Evolutionary conservation across 2,113 vertebrate species (phyloP).

Genomic region (Tautogolabrus adspersus): DNA sequence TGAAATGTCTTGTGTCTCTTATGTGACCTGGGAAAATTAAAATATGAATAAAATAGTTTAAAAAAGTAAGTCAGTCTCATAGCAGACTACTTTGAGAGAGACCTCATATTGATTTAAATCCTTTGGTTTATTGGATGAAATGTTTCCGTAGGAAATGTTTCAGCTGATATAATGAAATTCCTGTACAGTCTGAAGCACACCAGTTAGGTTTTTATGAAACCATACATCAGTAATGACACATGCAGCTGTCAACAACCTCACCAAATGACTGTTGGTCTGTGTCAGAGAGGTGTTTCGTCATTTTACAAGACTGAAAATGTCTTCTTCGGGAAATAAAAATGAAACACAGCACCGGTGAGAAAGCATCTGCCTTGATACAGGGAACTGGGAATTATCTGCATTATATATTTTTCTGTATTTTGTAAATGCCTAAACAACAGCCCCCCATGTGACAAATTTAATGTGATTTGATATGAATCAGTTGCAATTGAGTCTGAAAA

Average conservation of each 20-base stretch:
- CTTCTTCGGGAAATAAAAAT: not conserved
- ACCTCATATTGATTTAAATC: too few relatives aligned
- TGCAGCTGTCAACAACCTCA: conserved; percentile 26
- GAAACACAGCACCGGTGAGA: not conserved
- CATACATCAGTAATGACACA: not conserved
- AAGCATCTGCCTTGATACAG: not conserved
- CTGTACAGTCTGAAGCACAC: conserved; percentile 10
- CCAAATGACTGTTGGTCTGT: conserved; percentile 17
- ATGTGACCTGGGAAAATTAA: too few relatives aligned
- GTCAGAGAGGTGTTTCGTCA: conserved; percentile 6
- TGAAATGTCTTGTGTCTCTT: too few relatives aligned
- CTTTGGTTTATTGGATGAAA: too few relatives aligned
- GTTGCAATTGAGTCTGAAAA: too few relatives aligned
- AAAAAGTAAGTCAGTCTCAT: too few relatives aligned
- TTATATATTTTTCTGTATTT: not conserved
- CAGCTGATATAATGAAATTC: not conserved
- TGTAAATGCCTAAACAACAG: not conserved
- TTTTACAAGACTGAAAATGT: conserved; percentile 13
- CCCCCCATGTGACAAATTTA: too few relatives aligned
- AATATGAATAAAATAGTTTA: too few relatives aligned
- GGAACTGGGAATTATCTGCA: not conserved
- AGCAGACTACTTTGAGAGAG: too few relatives aligned
- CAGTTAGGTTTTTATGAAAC: conserved; percentile 11
- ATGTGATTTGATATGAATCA: not conserved
- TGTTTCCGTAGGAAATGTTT: too few relatives aligned